A percentile compares a stretch with the other conserved stretches of the same genome.
phyloP scores from a whole-genome alignment of 2,888 invertebrate species.

The Choreutis nemorana region DNA sequence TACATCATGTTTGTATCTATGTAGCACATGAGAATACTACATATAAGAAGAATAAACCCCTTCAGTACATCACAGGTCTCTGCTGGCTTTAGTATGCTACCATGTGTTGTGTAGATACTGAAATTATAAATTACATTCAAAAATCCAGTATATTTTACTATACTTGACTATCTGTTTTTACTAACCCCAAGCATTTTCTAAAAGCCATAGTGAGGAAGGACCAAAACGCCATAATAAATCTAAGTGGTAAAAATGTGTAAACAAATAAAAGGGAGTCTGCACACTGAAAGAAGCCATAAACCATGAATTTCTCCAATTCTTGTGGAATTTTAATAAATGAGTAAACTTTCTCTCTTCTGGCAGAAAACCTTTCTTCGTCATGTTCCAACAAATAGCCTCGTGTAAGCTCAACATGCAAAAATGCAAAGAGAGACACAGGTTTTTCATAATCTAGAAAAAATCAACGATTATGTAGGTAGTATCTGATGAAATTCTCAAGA shows the following conservation, averaged over 20 bases:
- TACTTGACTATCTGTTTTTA: conserved; percentile 4
- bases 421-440: conserved; percentile 66
- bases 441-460: conserved; percentile 41
- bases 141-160: neutral
- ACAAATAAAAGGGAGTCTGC: conserved; percentile 97
- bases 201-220: conserved; percentile 78
- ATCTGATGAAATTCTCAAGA: neutral
- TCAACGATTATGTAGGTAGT: conserved; percentile 2
- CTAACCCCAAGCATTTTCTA: conserved; percentile 77
- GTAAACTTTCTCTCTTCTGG: conserved; percentile 94
- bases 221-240: conserved; percentile 89
- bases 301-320: conserved; percentile 92
- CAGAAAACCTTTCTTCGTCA: conserved; percentile 94
- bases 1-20: conserved; percentile 98
- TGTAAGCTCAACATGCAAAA: conserved; percentile 87
- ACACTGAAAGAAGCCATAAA: conserved; percentile 94
- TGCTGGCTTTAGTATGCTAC: conserved; percentile 78
- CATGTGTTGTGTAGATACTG: conserved; percentile 42
- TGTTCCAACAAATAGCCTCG: conserved; percentile 93
- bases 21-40: conserved; percentile 85
- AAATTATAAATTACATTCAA: conserved; percentile 17
- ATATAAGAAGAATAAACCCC: conserved; percentile 84
- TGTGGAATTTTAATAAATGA: conserved; percentile 95
- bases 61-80: conserved; percentile 97
- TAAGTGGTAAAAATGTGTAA: conserved; percentile 94